Base-by-base conservation (phyloP, 2,797 vertebrate species). In the Kryptopterus vitreolus region DNA sequence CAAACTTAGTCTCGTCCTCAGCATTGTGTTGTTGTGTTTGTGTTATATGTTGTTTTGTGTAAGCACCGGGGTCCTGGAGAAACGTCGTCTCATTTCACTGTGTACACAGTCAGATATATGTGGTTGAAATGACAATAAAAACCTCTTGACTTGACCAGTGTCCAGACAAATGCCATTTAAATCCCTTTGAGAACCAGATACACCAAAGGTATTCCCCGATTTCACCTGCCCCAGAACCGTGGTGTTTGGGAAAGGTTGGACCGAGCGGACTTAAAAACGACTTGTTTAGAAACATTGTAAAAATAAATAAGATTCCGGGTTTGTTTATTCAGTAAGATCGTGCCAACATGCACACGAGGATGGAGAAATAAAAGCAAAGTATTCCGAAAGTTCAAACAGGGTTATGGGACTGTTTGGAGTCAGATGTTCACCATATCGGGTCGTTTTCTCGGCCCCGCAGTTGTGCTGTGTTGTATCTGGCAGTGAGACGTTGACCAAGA, bases 401-500 rank as follows among this genome's bases (percentile, higher is more conserved):
- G 8, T 18, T 29, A 69, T 29, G 66, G 43, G 43, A 3, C 43
- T 26, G n/a, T 69, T 50, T 1, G 15, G 65, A 18, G 43, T 48
- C 43, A 18, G 43, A 26, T 3, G 1, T 69, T n/a, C 13, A 26
- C 38, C 65, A 26, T 26, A 9, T 26, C n/a, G 26, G n/a, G 68
- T 9, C 29, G 20, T 52, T n/a, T 71, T 52, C 43, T 48, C 66
- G 48, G 66, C 35, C 4, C 62, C 31, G 10, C 10, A 48, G 43
- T n/a, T 69, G 24, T 53, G 50, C 46, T 52, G 16, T 52, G 68
- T 52, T 52, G 46, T 31, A 52, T 70, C 48, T 71, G 69, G 48
- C 69, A 71, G 3, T 53, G 48, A 71, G 53, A 16, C 22, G 15
- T 9, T 38, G 70, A 52, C 16, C 31, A 38, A 38, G 53, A 73